Evolutionary conservation across 2,113 vertebrate species (phyloP).

Genomic region (Alouatta palliata): DNA sequence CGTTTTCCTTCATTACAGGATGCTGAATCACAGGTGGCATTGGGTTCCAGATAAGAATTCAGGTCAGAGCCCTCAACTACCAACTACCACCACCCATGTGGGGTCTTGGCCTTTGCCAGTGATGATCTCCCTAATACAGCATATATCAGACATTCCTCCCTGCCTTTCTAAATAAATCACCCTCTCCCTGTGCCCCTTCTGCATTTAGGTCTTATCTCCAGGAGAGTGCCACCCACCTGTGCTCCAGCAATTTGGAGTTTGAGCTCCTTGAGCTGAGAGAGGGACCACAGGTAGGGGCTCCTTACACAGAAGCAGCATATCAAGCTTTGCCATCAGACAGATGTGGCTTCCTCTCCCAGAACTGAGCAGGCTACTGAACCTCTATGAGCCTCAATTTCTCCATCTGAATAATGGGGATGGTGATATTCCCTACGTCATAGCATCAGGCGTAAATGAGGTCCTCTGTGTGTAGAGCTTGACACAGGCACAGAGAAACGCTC

Average conservation of each 20-base stretch:
- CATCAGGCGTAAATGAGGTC: fast-evolving
- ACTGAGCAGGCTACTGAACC: not conserved
- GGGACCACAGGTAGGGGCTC: fast-evolving
- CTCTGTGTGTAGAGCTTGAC: not conserved
- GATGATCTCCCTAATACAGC: too few species aligned
- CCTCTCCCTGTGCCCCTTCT: not conserved
- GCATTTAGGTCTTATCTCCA: not conserved
- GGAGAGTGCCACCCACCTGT: too few species aligned
- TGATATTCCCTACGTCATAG: not conserved
- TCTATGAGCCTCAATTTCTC: not conserved
- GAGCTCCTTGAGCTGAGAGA: not conserved
- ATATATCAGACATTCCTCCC: not conserved
- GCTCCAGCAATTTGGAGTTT: too few species aligned
- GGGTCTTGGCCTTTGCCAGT: not conserved
- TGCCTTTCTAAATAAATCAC: not conserved
- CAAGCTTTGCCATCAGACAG: not conserved
- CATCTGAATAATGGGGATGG: not conserved
- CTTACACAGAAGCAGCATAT: not conserved
- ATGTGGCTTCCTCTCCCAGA: not conserved
- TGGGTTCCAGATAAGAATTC: not conserved
- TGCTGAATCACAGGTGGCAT: not conserved
- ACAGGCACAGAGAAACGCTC: fast-evolving
- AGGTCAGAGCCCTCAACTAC: not conserved
- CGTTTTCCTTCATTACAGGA: not conserved
- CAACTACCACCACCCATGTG: not conserved